Evolutionary conservation across 2,888 invertebrate genomes (phyloP), one percentile per base, ranked within the genome.

Genomic region (Syritta pipiens): DNA sequence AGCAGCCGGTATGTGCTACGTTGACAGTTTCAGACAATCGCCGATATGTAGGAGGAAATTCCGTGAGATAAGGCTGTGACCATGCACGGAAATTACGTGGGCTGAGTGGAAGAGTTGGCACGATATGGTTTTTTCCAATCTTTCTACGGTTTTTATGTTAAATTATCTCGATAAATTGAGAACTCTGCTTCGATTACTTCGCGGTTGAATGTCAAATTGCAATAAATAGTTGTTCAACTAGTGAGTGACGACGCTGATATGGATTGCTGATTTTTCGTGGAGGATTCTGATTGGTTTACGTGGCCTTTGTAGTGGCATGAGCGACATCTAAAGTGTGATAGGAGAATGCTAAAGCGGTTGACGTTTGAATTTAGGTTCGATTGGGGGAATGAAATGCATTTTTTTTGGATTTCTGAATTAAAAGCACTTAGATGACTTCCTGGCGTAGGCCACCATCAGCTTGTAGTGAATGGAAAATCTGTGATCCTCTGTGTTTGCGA

Each of bases 401-500:
- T 28, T 28, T 28, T 28, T 28, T 28, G 28, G 28, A 28, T 28
- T n/a, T 14, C 14, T 14, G 14, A 37, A 17, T 14, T 17, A n/a
- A n/a, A n/a, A n/a, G n/a, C n/a, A n/a, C n/a, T n/a, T n/a, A n/a
- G n/a, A n/a, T 84, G 83, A 84, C 82, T 90, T 90, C 4, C 85
- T 85, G 0, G 90, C 90, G 83, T 89, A 89, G 2, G 89, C 90
- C 1, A 91, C 86, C 14, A 91, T 84, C 37, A 91, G 83, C 44
- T 89, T 89, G 74, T 91, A 91, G 0, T 89, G 86, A 0, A 90
- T 87, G 26, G 89, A 86, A 37, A 91, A 89, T 32, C 87, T 87
- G 40, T 90, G 89, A 24, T 89, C 40, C 89, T 88, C 49, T 86
- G 86, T 46, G 86, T 86, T 62, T 1, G 5, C 17, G 24, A n/a